A percentile compares a stretch with the other conserved stretches of the same genome.
Evolutionary conservation across 2,113 vertebrate species (phyloP).

Genomic region (Cyanistes caeruleus): DNA sequence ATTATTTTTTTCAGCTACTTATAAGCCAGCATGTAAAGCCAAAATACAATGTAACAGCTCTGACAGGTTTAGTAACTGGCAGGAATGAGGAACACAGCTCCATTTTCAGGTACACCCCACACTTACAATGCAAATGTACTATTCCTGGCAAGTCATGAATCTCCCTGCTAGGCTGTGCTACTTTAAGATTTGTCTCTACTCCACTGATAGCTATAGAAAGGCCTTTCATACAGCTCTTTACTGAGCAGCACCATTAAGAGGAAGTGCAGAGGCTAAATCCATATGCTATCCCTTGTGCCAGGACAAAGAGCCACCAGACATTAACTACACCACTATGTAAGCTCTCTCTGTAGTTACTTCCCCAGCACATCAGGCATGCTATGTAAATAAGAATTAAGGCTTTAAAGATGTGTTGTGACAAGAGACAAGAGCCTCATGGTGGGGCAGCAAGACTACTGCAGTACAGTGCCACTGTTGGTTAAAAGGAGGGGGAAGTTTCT

Average conservation of each 20-base stretch:
- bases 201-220: neutral
- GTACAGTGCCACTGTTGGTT: neutral
- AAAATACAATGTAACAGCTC: neutral
- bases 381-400: neutral
- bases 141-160: neutral
- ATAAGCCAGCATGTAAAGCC: neutral
- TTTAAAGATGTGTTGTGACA: neutral
- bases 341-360: neutral
- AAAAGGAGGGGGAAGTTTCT: neutral
- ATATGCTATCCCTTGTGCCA: neutral
- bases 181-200: neutral
- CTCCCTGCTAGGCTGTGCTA: neutral
- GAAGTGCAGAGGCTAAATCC: neutral
- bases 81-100: neutral
- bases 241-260: neutral
- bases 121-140: neutral
- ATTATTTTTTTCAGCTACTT: neutral
- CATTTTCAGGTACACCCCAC: neutral
- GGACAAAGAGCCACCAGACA: neutral
- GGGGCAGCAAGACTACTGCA: neutral
- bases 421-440: neutral
- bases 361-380: neutral
- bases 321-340: neutral
- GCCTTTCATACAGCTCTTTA: neutral
- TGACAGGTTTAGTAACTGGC: neutral